Conservation (phyloP, 2,113 vertebrate species). For the Callospermophilus lateralis region DNA sequence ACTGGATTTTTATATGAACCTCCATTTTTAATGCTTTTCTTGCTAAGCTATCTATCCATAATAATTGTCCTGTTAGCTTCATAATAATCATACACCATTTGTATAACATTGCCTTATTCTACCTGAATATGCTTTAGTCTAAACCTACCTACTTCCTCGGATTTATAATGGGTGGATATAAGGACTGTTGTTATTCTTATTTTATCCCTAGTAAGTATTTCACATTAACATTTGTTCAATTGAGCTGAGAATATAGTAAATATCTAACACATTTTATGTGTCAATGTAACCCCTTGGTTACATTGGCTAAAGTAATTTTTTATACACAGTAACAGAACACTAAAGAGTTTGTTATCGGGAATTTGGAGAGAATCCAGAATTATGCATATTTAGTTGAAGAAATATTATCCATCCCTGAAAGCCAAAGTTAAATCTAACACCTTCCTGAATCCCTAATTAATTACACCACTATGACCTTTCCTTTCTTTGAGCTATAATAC, state of each 20-base stretch:
- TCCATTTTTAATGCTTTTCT: conserved; percentile 41
- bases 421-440: conserved; percentile 36
- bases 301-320: conserved; percentile 36
- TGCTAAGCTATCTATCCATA: neutral
- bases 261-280: too few relatives aligned
- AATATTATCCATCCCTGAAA: conserved; percentile 28
- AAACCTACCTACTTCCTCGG: neutral
- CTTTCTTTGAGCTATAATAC: neutral
- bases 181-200: neutral
- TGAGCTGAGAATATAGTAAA: too few relatives aligned
- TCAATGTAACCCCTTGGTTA: neutral
- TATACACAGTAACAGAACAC: conserved; percentile 16
- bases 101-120: neutral
- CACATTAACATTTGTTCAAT: too few relatives aligned
- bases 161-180: neutral
- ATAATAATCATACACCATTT: neutral
- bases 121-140: neutral
- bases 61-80: conserved; percentile 49
- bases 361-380: conserved; percentile 37
- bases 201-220: too few relatives aligned
- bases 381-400: conserved; percentile 29
- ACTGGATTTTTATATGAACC: conserved; percentile 54
- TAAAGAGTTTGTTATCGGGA: neutral
- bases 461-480: neutral
- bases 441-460: conserved; percentile 27